Evolutionary conservation across 1,140 invertebrate species (phyloP).

Genomic region (Cydia pomonella): DNA sequence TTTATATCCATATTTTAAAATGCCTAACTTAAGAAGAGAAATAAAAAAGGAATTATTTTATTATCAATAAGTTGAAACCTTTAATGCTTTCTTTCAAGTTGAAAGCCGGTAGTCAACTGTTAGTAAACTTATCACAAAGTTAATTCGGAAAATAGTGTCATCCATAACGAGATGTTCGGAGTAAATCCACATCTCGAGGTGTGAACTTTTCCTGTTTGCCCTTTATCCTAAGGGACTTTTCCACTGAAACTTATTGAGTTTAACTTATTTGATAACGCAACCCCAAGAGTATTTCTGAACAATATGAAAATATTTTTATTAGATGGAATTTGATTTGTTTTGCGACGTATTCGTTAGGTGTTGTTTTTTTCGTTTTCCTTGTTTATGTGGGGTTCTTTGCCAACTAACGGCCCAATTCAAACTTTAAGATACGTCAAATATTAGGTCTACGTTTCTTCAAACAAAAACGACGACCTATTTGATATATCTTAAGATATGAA

Average conservation of each 20-base stretch:
- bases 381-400: not conserved
- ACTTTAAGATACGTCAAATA: no score
- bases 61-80: no score
- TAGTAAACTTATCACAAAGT: conserved; percentile 43
- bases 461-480: no score
- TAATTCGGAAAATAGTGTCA: not conserved
- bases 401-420: not conserved
- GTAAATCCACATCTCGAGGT: conserved; percentile 20
- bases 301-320: conserved; percentile 27
- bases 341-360: conserved; percentile 18
- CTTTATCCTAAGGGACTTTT: not conserved
- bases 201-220: conserved; percentile 27
- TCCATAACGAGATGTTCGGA: not conserved
- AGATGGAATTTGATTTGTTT: conserved; percentile 16
- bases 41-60: no score
- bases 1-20: no score
- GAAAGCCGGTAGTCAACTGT: no score
- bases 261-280: conserved; percentile 48
- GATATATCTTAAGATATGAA: no score
- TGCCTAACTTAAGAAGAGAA: no score
- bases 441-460: no score
- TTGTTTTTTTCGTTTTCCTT: conserved; percentile 1
- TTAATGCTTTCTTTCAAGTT: no score
- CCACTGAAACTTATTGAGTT: conserved; percentile 45
- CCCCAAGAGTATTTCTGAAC: conserved; percentile 13